These are phyloP conservation scores for Vipera latastei DNA, from an alignment of 2,797 vertebrate genomes.

Conservation along the genomic window DNA sequence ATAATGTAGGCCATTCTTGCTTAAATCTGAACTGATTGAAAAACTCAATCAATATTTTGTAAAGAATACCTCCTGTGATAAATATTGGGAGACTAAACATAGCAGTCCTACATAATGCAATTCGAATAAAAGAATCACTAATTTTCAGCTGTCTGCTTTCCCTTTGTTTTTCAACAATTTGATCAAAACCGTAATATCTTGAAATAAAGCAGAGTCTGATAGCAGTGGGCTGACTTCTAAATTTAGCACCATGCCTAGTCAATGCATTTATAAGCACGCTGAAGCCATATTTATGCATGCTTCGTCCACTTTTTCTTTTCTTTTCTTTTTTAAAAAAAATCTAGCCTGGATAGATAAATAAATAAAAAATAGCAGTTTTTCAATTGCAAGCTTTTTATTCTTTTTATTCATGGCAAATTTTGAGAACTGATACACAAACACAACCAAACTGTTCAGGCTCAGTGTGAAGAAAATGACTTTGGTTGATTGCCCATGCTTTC, in stretches of 20 bases:
- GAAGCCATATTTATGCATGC: conserved; percentile 4
- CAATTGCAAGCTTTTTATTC: not conserved
- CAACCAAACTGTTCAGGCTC: not conserved
- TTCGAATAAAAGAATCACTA: conserved; percentile 1
- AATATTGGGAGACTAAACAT: conserved; percentile 13
- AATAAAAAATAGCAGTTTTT: conserved; percentile 36
- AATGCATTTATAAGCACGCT: conserved; percentile 8
- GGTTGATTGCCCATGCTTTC: not conserved
- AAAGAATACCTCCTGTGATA: not conserved
- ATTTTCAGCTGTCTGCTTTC: not conserved
- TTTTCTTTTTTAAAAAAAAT: conserved; percentile 26
- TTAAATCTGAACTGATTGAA: not conserved
- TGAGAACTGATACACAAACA: not conserved
- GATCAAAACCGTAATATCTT: conserved; percentile 29
- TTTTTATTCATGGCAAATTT: conserved; percentile 17
- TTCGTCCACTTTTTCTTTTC: not conserved
- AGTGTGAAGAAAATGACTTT: not conserved
- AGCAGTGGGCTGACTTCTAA: conserved; percentile 3
- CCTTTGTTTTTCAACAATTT: conserved; percentile 23
- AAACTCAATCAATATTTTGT: conserved; percentile 10
- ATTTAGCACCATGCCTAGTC: conserved; percentile 21
- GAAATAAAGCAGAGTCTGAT: conserved; percentile 18
- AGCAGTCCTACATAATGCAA: conserved; percentile 1
- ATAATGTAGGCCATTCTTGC: not conserved
- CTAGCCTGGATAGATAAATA: not conserved